Percentiles rank a stretch among this genome's conserved stretches.
Conservation (phyloP, 2,888 invertebrate genomes). For the Scaptomyza caliginosa region DNA sequence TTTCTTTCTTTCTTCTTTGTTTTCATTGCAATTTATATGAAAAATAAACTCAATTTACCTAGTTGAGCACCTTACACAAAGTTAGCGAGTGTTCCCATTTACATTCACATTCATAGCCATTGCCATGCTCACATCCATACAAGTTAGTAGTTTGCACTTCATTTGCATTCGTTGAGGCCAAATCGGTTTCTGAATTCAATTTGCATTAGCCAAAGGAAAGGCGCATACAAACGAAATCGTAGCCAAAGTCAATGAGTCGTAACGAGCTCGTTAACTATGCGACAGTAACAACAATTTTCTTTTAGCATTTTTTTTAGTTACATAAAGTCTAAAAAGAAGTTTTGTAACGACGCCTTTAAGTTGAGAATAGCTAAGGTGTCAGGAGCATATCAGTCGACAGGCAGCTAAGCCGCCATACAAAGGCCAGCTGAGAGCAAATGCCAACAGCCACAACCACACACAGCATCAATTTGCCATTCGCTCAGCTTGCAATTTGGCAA, state of each 20-base stretch:
- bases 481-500: slow-evolving; percentile 53
- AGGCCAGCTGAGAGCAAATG: slow-evolving; percentile 24
- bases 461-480: slow-evolving; percentile 27
- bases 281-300: neutral
- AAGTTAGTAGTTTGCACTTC: slow-evolving; percentile 42
- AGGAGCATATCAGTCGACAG: slow-evolving; percentile 12
- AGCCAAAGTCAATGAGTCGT: slow-evolving; percentile 54
- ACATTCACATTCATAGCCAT: too few species aligned
- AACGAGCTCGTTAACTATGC: slow-evolving; percentile 63
- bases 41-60: slow-evolving; percentile 6
- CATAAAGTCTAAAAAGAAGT: slow-evolving; percentile 13
- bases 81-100: neutral
- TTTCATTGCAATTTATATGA: slow-evolving; percentile 2
- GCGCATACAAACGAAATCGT: slow-evolving; percentile 2
- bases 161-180: slow-evolving; percentile 60
- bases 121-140: neutral
- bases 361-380: slow-evolving; percentile 9
- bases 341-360: slow-evolving; percentile 1
- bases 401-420: slow-evolving; percentile 33
- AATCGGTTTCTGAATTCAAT: slow-evolving; percentile 53
- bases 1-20: neutral
- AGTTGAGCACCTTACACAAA: slow-evolving; percentile 2
- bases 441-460: neutral
- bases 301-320: slow-evolving; percentile 24
- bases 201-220: slow-evolving; percentile 52